Percentiles rank a stretch among this genome's conserved stretches.
phyloP scores from a whole-genome alignment of 2,888 invertebrate species.

The Hylaea fasciaria region DNA sequence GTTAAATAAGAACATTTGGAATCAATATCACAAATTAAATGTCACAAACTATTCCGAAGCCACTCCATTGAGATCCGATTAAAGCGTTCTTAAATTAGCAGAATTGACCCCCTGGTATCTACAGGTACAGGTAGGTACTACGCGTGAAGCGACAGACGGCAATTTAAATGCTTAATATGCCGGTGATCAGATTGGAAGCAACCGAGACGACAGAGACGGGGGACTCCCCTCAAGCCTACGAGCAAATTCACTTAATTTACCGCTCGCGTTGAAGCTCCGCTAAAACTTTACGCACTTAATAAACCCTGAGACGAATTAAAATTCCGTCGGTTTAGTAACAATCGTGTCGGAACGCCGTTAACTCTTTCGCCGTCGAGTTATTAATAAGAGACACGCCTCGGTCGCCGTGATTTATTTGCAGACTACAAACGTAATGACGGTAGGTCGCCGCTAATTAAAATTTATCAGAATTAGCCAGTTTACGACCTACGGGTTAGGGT shows the following conservation, averaged over 20 bases:
- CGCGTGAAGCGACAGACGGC: constrained; percentile 43
- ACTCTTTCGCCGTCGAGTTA: constrained; percentile 72
- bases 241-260: constrained; percentile 80
- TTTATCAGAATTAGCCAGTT: constrained; percentile 71
- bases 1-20: too few species aligned
- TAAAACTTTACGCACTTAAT: constrained; percentile 84
- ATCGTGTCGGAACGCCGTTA: constrained; percentile 77
- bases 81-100: too few species aligned
- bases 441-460: constrained; percentile 61
- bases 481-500: constrained; percentile 55
- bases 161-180: constrained; percentile 65
- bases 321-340: constrained; percentile 81
- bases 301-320: constrained; percentile 81
- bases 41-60: too few species aligned
- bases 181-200: constrained; percentile 68
- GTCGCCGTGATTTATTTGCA: constrained; percentile 65
- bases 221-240: constrained; percentile 56
- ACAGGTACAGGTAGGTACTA: constrained; percentile 19
- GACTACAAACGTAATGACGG: constrained; percentile 61
- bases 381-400: constrained; percentile 72
- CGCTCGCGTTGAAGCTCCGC: constrained; percentile 67
- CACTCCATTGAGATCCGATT: too few species aligned
- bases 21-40: too few species aligned
- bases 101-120: too few species aligned
- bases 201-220: constrained; percentile 46